Base-by-base conservation (phyloP, 2,888 invertebrate genomes). In the Pteria penguin region DNA sequence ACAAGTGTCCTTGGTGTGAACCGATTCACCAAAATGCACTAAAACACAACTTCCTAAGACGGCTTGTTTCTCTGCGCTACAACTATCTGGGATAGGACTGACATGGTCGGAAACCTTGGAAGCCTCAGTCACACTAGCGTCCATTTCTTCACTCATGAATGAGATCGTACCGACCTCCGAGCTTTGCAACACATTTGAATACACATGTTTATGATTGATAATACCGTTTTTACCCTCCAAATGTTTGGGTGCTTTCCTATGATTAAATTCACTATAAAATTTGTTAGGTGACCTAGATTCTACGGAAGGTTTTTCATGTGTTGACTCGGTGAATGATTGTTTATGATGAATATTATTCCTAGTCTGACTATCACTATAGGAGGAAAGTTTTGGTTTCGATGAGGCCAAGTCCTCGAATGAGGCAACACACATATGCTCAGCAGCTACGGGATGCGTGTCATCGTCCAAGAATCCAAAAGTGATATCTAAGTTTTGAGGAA, bases 391-490 rank as follows among this genome's bases (percentile, higher is more conserved):
- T 14, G 8, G 45, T 14, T 18, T 45, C 11, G 8, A 8, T 18
- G 45, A 45, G 45, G 45, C 45, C 45, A 18, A 45, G 18, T 45
- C 18, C 45, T 45, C 45, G 8, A 45, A 45, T 14, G 45, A 8
- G 45, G 45, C 11, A 18, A 14, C 45, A 45, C 45, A 14, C 18
- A 14, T 45, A 45, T 45, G 11, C 45, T 45, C 45, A 45, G 45
- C 8, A 45, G n/a, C n/a, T n/a, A n/a, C n/a, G n/a, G n/a, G n/a
- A n/a, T n/a, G n/a, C n/a, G n/a, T n/a, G n/a, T n/a, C n/a, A n/a
- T n/a, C n/a, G n/a, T 45, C 45, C 45, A 45, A 45, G 83, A 89
- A 89, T 60, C 87, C 88, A 77, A 90, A 90, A 14, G 88, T 87
- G 69, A 89, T 88, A 54, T 81, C 89, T 69, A 88, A 75, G 72